Base-by-base conservation (phyloP, 2,113 vertebrate species). In the Xiphorhynchus elegans region DNA sequence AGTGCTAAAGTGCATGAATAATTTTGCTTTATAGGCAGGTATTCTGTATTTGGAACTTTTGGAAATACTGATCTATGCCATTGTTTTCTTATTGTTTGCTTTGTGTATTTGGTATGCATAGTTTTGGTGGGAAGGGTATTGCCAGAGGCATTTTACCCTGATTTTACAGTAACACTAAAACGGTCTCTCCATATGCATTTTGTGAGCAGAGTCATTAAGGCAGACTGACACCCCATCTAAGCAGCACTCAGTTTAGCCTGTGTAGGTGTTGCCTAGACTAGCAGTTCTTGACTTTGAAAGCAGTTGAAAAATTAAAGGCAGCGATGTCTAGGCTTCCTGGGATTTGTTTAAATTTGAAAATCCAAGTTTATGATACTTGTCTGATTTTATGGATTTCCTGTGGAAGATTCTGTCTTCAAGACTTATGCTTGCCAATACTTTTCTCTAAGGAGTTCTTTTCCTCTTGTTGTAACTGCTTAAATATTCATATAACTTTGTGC, bases 81-180 rank as follows among this genome's bases (percentile, higher is more conserved):
- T 73, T 93, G 49, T 93, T 88, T 94, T 88, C 72, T 75, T 73
- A 46, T 76, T 92, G 90, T 80, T 90, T 92, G 53, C 55, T 93
- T 80, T 90, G 63, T 77, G 63, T 62, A 46, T 69, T 88, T 95
- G 79, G 84, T 91, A 93, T 95, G 96, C 90, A 95, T 91, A 94
- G 58, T 91, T 97, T 83, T 92, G 63, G 63, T 92, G 92, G 88
- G 92, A 96, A 93, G 72, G 83, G 72, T 72, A 63, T 70, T 92
- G 93, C 92, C 19, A 3, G 76, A 90, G 83, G 94, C 72, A 9
- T 94, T 88, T 59, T 83, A 66, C 79, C 18, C 79, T 95, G 24
- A 70, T 95, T 92, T 92, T 92, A 66, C 79, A 94, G 55, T 84
- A 80, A 62, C 17, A 31, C 40, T 77, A 9, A 58, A 76, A 70